Evolutionary conservation across 1,140 invertebrate species (phyloP).

Genomic region (Drosophila grimshawi): DNA sequence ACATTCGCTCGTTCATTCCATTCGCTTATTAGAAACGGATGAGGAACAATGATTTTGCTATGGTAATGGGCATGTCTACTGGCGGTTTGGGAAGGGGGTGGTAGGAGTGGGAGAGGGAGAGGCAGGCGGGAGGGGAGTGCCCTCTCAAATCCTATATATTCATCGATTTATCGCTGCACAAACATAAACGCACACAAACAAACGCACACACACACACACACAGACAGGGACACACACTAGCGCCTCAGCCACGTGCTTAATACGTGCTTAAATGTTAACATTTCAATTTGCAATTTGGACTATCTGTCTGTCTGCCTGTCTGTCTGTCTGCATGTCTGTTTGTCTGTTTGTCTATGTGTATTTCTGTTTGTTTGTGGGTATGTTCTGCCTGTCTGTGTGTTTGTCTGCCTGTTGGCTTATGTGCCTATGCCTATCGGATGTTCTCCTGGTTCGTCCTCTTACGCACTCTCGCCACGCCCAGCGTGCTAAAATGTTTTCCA

Average conservation of each 20-base stretch:
- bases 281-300: conserved; percentile 78
- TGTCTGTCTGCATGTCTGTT: conserved; percentile 28
- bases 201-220: not conserved
- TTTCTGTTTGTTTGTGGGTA: not conserved
- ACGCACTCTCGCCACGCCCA: conserved; percentile 76
- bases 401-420: not conserved
- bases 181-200: conserved; percentile 17
- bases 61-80: conserved; percentile 15
- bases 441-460: conserved; percentile 39
- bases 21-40: conserved; percentile 68
- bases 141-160: conserved; percentile 52
- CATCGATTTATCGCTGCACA: conserved; percentile 71
- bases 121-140: not conserved
- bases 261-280: conserved; percentile 81
- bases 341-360: not conserved
- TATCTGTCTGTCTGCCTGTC: conserved; percentile 21
- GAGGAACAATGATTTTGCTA: conserved; percentile 57
- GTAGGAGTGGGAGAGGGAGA: conserved; percentile 5
- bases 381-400: not conserved
- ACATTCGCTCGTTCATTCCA: conserved; percentile 15
- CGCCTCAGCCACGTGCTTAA: conserved; percentile 51
- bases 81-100: not conserved
- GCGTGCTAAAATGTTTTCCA: conserved; percentile 74
- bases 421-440: conserved; percentile 20
- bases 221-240: not conserved